Conservation (phyloP, 2,888 invertebrate species). For the Punctoribates punctum region DNA sequence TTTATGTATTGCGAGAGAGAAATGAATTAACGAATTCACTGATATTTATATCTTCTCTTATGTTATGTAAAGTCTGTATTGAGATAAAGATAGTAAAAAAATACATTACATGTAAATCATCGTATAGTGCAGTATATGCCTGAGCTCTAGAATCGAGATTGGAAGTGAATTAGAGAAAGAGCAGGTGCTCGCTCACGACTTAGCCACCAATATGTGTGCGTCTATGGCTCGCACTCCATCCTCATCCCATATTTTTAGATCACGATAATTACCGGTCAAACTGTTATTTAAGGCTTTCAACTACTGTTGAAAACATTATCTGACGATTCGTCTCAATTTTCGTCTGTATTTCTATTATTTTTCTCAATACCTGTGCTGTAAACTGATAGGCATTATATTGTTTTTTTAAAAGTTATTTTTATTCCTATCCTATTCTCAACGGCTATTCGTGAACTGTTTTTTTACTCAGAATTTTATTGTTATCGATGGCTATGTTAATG, state of each 20-base stretch:
- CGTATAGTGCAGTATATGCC: background rate
- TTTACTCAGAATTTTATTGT: slow-evolving; percentile 1
- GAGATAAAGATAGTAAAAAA: slow-evolving; percentile 32
- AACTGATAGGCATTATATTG: slow-evolving; percentile 27
- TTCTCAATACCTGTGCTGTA: slow-evolving; percentile 18
- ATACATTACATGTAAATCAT: slow-evolving; percentile 34
- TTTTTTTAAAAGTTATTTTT: background rate
- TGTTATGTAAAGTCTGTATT: background rate
- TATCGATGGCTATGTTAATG: background rate
- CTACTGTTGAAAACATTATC: slow-evolving; percentile 39
- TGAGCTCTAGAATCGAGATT: background rate
- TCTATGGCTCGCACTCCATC: slow-evolving; percentile 10
- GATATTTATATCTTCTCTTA: slow-evolving; percentile 4
- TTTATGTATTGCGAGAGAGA: background rate
- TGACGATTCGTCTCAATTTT: slow-evolving; percentile 38
- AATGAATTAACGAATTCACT: slow-evolving; percentile 6
- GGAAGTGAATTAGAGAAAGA: background rate
- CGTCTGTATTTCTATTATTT: background rate
- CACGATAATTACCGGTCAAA: slow-evolving; percentile 32
- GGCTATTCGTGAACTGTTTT: slow-evolving; percentile 12
- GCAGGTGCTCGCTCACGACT: slow-evolving; percentile 36
- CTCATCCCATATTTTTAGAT: slow-evolving; percentile 36
- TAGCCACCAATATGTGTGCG: background rate
- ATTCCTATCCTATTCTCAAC: background rate
- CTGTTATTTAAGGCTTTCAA: slow-evolving; percentile 36